Evolutionary conservation across 1,140 invertebrate genomes (phyloP).

Genomic region (Sweltsa coloradensis): DNA sequence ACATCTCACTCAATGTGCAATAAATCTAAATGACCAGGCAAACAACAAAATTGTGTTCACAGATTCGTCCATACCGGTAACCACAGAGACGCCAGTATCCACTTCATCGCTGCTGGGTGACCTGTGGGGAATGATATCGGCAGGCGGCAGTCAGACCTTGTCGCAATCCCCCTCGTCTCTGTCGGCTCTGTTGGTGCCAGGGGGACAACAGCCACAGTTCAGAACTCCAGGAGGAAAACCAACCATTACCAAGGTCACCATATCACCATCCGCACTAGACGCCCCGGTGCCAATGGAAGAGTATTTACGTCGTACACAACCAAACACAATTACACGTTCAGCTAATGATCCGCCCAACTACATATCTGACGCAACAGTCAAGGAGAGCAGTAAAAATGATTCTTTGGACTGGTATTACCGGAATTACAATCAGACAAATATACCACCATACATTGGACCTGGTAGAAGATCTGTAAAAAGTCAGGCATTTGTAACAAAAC

Average conservation of each 20-base stretch:
- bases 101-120: background rate
- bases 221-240: conserved; percentile 32
- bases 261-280: conserved; percentile 24
- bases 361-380: conserved; percentile 8
- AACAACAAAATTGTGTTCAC: no score
- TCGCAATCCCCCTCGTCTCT: conserved; percentile 20
- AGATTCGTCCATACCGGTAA: no score
- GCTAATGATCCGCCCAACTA: conserved; percentile 7
- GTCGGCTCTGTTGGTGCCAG: conserved; percentile 41
- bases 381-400: conserved; percentile 30
- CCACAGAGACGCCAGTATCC: background rate
- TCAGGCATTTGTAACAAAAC: no score
- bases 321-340: conserved; percentile 18
- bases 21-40: no score
- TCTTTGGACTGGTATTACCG: conserved; percentile 62
- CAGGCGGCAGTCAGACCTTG: background rate
- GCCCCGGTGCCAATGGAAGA: conserved; percentile 19
- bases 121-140: background rate
- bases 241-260: conserved; percentile 50
- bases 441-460: conserved; percentile 50
- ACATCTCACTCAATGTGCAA: no score
- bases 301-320: conserved; percentile 5
- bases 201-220: conserved; percentile 30
- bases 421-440: conserved; percentile 59
- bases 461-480: no score